Conservation (phyloP, 2,113 vertebrate species). For the Hippocampus barbouri region DNA sequence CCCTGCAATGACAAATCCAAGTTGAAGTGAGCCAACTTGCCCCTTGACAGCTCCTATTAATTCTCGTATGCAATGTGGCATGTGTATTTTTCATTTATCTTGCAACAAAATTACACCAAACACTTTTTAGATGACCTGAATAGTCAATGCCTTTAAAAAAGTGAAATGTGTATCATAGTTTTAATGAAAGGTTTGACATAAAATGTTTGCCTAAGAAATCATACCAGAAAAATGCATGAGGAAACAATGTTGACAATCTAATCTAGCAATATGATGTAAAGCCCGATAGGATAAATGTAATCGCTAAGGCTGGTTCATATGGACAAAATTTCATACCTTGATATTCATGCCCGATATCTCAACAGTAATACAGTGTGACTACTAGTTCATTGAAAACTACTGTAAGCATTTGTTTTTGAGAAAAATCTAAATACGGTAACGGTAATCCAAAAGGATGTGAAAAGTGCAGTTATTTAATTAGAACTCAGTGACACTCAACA, state of each 20-base stretch:
- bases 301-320: too few relatives aligned
- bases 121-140: not conserved
- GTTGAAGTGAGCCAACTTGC: not conserved
- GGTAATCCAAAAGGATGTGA: too few relatives aligned
- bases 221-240: not conserved
- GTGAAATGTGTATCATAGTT: not conserved
- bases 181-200: not conserved
- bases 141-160: not conserved
- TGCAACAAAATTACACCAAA: not conserved
- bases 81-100: not conserved
- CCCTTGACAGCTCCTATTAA: not conserved
- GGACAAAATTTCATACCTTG: too few relatives aligned
- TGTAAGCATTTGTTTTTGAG: too few relatives aligned
- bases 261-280: not conserved
- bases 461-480: too few relatives aligned
- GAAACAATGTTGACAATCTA: not conserved
- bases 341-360: too few relatives aligned
- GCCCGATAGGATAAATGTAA: too few relatives aligned
- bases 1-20: slow-evolving; percentile 59
- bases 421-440: too few relatives aligned
- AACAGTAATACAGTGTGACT: too few relatives aligned
- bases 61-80: too few relatives aligned
- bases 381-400: too few relatives aligned
- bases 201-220: not conserved
- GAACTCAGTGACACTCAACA: too few relatives aligned